Conservation (phyloP, 2,113 vertebrate species). For the Phycodurus eques region DNA sequence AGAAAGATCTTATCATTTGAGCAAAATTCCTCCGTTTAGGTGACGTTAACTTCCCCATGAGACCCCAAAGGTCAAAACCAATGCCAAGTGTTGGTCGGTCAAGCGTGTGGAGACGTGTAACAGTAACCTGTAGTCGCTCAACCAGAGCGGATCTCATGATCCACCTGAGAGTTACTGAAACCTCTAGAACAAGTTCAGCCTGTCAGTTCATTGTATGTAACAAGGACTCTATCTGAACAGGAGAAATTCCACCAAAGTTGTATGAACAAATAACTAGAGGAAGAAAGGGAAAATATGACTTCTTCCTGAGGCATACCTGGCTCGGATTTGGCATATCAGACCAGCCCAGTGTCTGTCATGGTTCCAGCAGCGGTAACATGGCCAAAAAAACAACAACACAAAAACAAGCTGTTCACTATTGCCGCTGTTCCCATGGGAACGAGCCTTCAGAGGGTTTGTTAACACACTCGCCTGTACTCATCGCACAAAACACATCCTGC, state of each 20-base stretch:
- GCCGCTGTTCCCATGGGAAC: conserved; percentile 70
- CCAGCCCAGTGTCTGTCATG: conserved; percentile 61
- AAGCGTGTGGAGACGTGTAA: conserved; percentile 56
- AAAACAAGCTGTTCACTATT: conserved; percentile 69
- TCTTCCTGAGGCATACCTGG: conserved; percentile 54
- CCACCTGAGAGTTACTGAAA: conserved; percentile 55
- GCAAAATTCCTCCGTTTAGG: conserved; percentile 51
- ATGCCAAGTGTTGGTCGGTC: conserved; percentile 49
- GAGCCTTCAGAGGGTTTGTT: conserved; percentile 57
- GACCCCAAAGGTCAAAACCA: conserved; percentile 50
- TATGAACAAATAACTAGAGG: conserved; percentile 33
- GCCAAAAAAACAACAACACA: conserved; percentile 57
- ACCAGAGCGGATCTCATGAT: conserved; percentile 51
- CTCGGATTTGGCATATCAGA: conserved; percentile 58
- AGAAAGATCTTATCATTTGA: conserved; percentile 51
- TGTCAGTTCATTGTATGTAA: conserved; percentile 51
- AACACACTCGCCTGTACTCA: conserved; percentile 51
- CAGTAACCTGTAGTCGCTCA: conserved; percentile 60
- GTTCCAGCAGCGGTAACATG: conserved; percentile 51
- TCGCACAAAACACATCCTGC: conserved; percentile 55
- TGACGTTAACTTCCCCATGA: conserved; percentile 47
- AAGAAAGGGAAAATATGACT: conserved; percentile 44
- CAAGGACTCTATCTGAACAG: conserved; percentile 31
- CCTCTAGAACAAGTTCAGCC: conserved; percentile 64
- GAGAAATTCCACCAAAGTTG: conserved; percentile 35